phyloP scores from a whole-genome alignment of 1,140 invertebrate genomes.

The Diachasma alloeum region DNA sequence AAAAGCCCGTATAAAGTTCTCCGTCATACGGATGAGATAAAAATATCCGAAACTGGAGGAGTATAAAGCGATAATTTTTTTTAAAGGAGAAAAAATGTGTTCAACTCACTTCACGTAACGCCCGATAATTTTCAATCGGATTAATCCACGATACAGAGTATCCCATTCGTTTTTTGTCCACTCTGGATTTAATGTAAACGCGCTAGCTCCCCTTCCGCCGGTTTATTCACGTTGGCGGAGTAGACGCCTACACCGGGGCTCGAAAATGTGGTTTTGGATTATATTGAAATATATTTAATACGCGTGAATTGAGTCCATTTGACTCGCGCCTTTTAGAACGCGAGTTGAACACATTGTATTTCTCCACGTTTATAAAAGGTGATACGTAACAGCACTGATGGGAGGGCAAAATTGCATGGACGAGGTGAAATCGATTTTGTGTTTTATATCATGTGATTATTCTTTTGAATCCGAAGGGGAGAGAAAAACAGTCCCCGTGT shows the following conservation, averaged over 20 bases:
- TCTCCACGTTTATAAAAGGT: neutral
- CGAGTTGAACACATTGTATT: neutral
- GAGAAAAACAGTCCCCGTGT: neutral
- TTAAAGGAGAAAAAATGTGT: neutral
- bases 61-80: no score
- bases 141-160: neutral
- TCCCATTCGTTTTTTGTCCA: neutral
- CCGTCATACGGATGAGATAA: no score
- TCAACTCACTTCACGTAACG: neutral
- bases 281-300: conserved; percentile 16
- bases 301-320: conserved; percentile 1
- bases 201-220: neutral
- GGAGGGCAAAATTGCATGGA: neutral
- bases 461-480: neutral
- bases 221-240: neutral
- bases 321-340: neutral
- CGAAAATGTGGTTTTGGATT: conserved; percentile 19
- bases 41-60: no score
- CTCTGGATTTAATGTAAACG: neutral
- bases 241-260: neutral
- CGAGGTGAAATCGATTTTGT: neutral
- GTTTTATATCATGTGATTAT: neutral
- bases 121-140: neutral
- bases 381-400: neutral
- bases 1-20: no score